phyloP scores from a whole-genome alignment of 2,797 vertebrate genomes.

The Pseudocheirus occidentalis region DNA sequence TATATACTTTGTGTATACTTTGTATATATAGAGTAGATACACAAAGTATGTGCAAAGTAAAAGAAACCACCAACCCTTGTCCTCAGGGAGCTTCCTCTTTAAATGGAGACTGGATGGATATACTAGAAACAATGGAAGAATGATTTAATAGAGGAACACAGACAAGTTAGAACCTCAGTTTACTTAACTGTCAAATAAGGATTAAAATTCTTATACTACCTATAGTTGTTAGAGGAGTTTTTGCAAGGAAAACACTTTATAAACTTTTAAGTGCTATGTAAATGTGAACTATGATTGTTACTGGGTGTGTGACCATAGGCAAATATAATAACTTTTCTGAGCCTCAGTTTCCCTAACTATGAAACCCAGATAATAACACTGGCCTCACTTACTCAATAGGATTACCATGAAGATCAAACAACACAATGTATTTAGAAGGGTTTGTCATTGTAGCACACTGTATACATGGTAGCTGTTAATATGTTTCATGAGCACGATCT shows the following conservation, averaged over 20 bases:
- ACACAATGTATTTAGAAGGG: background rate
- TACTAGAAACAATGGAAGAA: background rate
- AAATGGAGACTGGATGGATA: background rate
- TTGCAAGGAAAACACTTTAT: background rate
- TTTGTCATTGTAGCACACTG: background rate
- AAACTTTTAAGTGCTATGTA: background rate
- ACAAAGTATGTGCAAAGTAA: conserved; percentile 6
- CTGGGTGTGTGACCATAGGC: background rate
- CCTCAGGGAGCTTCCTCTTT: background rate
- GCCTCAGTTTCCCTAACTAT: background rate
- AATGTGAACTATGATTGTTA: background rate
- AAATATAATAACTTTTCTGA: background rate
- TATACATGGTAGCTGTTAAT: background rate
- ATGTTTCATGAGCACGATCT: background rate
- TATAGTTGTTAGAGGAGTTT: background rate
- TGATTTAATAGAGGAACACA: background rate
- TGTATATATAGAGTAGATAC: background rate
- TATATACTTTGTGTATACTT: too few relatives aligned
- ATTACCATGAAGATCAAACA: background rate
- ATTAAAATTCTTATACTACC: background rate
- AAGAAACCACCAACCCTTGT: background rate
- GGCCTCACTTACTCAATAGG: background rate
- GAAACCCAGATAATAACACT: background rate
- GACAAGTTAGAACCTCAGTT: conserved; percentile 27
- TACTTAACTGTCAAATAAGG: background rate